phyloP scores from a whole-genome alignment of 1,140 invertebrate species.

The Vollenhovia emeryi region DNA sequence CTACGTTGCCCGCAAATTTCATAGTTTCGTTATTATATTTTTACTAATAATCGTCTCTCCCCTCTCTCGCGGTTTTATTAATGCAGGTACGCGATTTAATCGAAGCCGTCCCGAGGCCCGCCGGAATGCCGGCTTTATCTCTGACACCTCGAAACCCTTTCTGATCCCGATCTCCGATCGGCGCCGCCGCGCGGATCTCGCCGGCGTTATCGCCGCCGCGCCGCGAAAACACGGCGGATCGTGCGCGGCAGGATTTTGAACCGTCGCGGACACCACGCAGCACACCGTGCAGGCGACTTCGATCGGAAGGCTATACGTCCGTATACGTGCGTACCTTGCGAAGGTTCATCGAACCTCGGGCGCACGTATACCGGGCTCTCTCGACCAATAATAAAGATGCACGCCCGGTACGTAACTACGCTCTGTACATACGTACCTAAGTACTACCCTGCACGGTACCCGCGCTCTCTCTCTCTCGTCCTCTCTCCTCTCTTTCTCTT shows the following conservation, averaged over 20 bases:
- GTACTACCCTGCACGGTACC: constrained; percentile 66
- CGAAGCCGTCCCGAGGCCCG: background rate
- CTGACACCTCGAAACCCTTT: background rate
- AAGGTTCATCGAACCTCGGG: constrained; percentile 73
- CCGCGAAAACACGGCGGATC: constrained; percentile 33
- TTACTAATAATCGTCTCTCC: background rate
- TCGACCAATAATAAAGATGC: constrained; percentile 76
- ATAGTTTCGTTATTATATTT: background rate
- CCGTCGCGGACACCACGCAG: constrained; percentile 29
- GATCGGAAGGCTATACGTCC: constrained; percentile 64
- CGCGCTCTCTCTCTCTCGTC: constrained; percentile 25
- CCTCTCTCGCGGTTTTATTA: background rate
- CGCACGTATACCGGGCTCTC: constrained; percentile 68
- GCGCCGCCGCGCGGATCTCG: background rate
- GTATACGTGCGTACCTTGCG: constrained; percentile 55
- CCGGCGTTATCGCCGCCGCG: background rate
- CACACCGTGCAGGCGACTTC: constrained; percentile 50
- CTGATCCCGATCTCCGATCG: constrained; percentile 2
- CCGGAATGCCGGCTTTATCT: background rate
- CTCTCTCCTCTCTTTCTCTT: constrained; percentile 12
- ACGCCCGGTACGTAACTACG: constrained; percentile 73
- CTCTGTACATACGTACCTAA: constrained; percentile 71
- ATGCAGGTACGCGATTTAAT: constrained; percentile 4
- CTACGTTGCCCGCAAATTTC: background rate
- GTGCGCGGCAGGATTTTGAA: constrained; percentile 59